Evolutionary conservation across 2,113 vertebrate species (phyloP), one percentile per base, ranked within the genome.

Genomic region (Takifugu flavidus): DNA sequence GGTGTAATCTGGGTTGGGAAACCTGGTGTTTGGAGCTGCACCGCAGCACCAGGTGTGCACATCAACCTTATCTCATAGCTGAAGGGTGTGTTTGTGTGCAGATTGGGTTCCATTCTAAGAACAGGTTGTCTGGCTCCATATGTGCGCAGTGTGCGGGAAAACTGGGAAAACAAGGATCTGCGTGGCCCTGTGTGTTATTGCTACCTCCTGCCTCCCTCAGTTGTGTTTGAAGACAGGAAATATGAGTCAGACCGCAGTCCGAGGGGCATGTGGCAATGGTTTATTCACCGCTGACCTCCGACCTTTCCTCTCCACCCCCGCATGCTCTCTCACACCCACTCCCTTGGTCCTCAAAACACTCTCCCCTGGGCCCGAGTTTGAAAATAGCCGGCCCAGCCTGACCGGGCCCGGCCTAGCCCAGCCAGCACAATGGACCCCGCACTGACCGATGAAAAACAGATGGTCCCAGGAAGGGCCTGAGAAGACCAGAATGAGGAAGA

Each of bases 151-250:
- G 85, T 83, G 80, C 71, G 62, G 87, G 84, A 80, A 86, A 86
- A 83, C 87, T 87, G 86, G 86, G 88, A 91, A 91, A 92, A 86
- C 82, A 93, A 91, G 87, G 81, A 86, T 93, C 93, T 90, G 82
- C 78, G 55, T 87, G 83, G 68, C 86, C 82, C 81, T 87, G 78
- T 45, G 79, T 91, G 86, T 94, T 94, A 91, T 93, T 94, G 79
- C 88, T 91, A 82, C 90, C 88, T 89, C 90, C 90, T 67, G 78
- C 89, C 85, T 90, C 92, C 89, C 82, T 76, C 68, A 82, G 72
- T 67, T 80, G 88, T 88, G 92, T 92, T 94, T 93, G 91, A 89
- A 89, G 90, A 88, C 91, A 94, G 92, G 93, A 96, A 96, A 93
- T 94, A 92, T 86, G 93, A 95, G 92, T 77, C 90, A 94, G 88